Conservation (phyloP, 30 jellyfish, hydroid and myxozoan species). For the Aurelia aurita region DNA sequence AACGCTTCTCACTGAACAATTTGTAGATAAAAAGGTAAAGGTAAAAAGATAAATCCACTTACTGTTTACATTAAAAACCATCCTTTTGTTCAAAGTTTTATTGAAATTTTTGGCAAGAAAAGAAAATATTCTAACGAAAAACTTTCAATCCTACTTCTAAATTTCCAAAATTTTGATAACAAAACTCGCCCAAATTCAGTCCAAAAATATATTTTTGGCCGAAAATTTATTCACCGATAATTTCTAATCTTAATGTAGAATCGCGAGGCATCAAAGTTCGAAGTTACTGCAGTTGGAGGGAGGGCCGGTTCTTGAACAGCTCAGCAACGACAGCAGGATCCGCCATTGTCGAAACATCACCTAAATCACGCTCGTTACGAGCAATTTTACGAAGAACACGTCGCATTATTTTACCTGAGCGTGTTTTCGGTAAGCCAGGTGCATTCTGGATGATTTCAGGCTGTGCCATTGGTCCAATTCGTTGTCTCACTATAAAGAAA, state of each 20-base stretch:
- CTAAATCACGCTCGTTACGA: conserved; percentile 83
- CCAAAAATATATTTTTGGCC: too few species aligned
- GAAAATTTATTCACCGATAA: too few species aligned
- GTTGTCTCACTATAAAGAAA: conserved; percentile 79
- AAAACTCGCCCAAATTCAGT: too few species aligned
- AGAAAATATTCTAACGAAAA: too few species aligned
- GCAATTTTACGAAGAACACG: conserved; percentile 97
- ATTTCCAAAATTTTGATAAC: too few species aligned
- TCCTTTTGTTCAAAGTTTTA: not conserved
- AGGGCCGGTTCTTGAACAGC: conserved; percentile 88
- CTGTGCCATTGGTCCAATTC: conserved; percentile 96
- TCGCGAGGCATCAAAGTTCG: too few species aligned
- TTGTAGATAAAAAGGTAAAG: too few species aligned
- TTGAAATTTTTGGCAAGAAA: too few species aligned
- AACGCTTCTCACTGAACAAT: too few species aligned
- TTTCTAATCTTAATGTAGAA: too few species aligned
- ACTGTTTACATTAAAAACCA: not conserved
- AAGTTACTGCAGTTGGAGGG: not conserved
- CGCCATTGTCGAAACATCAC: conserved; percentile 97
- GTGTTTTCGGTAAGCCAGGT: conserved; percentile 98
- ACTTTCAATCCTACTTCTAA: too few species aligned
- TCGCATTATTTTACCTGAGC: conserved; percentile 99
- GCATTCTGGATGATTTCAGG: conserved; percentile 98
- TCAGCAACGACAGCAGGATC: conserved; percentile 93
- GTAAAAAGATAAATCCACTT: not conserved